Evolutionary conservation across 2,797 vertebrate genomes (phyloP).

Genomic region (Acipenser transmontanus): DNA sequence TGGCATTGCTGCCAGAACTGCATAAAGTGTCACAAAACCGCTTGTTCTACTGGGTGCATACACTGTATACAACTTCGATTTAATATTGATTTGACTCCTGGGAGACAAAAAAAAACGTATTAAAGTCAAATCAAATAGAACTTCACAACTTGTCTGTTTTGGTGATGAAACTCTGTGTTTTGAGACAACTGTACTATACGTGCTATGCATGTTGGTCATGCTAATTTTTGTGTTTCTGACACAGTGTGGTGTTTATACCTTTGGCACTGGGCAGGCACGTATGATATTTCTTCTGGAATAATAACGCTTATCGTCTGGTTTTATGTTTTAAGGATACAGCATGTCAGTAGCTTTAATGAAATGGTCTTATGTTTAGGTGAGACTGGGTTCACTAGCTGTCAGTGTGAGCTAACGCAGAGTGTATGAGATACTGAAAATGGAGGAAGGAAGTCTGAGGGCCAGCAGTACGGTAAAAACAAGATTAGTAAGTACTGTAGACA

Average conservation of each 20-base stretch:
- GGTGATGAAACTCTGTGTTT: no score
- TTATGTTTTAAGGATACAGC: background rate
- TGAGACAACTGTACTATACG: no score
- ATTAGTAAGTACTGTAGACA: constrained; percentile 37
- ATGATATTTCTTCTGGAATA: no score
- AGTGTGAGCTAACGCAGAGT: background rate
- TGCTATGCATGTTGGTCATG: no score
- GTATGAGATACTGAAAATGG: background rate
- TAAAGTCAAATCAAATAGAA: no score
- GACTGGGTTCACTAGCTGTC: background rate
- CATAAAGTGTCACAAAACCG: constrained; percentile 21
- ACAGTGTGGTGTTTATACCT: no score
- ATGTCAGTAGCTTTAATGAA: background rate
- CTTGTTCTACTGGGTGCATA: constrained; percentile 12
- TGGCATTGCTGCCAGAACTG: constrained; percentile 37
- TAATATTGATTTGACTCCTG: background rate
- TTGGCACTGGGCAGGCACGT: no score
- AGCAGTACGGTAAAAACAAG: constrained; percentile 32
- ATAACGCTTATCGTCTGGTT: no score
- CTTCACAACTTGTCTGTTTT: no score
- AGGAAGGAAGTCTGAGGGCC: constrained; percentile 26
- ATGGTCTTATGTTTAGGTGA: background rate
- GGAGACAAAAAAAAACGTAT: no score
- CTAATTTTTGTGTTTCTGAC: no score
- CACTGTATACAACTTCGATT: constrained; percentile 37